Conservation (phyloP, 2,113 vertebrate genomes). For the Platycercus adscitus region DNA sequence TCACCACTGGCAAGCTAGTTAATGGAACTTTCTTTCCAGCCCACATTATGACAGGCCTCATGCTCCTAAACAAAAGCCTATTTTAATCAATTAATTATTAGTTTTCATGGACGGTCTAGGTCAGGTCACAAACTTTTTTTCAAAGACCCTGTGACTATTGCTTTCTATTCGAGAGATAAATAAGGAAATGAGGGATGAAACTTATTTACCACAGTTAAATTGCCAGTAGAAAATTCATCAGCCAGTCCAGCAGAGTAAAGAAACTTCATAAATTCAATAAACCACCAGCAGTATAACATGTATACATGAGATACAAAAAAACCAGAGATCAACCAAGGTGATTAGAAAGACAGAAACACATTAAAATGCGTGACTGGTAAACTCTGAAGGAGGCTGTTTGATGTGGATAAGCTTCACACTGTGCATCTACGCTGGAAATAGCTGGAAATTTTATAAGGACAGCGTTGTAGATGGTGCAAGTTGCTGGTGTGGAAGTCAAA, state of each 20-base stretch:
- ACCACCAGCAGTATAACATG: not conserved
- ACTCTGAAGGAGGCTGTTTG: not conserved
- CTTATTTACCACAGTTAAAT: not conserved
- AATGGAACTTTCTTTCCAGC: not conserved
- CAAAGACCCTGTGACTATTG: not conserved
- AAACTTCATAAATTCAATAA: conserved; percentile 30
- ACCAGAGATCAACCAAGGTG: not conserved
- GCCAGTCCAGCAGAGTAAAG: not conserved
- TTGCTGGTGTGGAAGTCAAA: not conserved
- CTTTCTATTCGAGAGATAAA: conserved; percentile 23
- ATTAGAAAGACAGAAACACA: not conserved
- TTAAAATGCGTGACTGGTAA: not conserved
- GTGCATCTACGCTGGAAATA: not conserved
- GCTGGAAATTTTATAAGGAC: not conserved
- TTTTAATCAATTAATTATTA: conserved; percentile 35
- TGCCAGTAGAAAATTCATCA: conserved; percentile 10
- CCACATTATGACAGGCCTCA: not conserved
- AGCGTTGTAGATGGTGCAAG: not conserved
- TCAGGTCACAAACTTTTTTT: not conserved
- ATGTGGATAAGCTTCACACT: not conserved
- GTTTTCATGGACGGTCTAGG: not conserved
- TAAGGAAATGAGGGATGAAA: conserved; percentile 41
- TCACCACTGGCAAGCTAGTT: not conserved
- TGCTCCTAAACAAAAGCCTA: not conserved
- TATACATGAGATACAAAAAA: not conserved